Evolutionary conservation across 1,140 invertebrate species (phyloP), one percentile per base, ranked within the genome.

Genomic region (Wasmannia auropunctata): DNA sequence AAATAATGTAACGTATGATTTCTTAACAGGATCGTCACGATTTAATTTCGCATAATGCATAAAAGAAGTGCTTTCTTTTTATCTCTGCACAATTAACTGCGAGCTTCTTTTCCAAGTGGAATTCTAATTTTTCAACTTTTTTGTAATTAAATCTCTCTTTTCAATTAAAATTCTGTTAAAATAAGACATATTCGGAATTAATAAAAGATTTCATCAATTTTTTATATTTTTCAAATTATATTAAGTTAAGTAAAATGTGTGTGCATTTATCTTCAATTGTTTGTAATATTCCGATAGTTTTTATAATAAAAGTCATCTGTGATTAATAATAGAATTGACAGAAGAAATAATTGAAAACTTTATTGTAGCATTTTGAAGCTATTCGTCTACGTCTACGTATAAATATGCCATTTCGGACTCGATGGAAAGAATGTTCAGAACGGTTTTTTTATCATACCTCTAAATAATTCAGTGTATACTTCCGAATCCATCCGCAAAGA

Each of bases 381-480:
- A 60, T 46, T 8, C 16, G 1, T 49, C 2, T 25, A 34, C n/a
- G 40, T 65, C 5, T 43, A 31, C 2, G 19, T 10, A 25, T 49
- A 65, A 46, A 63, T 34, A 31, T 31, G n/a, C 49, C n/a, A 49
- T 34, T 34, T 1, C 2, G 22, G 1, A 60, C 16, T 37, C 8
- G 14, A 51, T 7, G 43, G 7, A 37, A 51, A 51, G 37, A 54
- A 54, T 34, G 8, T 16, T 49, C 11, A 6, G 37, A 28, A 40
- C n/a, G 40, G 11, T 70, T 81, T 67, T 70, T 72, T 54, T 22
- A 43, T 43, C 3, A 40, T 22, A 60, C 11, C 8, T 10, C 51
- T 58, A 31, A 83, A 83, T 83, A 74, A 83, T 83, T 43, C 19
- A 60, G 1, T 46, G 19, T 43, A 22, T 83, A 81, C 19, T 70